Evolutionary conservation across 2,797 vertebrate genomes (phyloP).

Genomic region (Loris lydekkerianus): DNA sequence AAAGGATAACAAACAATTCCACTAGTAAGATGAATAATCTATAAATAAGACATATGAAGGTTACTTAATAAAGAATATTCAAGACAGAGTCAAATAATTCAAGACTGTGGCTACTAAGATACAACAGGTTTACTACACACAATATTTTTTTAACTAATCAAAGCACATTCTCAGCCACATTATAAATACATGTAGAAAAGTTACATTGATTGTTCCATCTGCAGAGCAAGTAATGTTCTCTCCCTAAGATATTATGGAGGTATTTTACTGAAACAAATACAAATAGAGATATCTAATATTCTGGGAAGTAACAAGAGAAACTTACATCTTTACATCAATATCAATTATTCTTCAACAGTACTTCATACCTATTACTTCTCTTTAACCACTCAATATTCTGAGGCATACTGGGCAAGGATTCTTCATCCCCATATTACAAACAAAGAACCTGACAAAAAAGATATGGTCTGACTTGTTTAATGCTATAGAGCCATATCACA

Average conservation of each 20-base stretch:
- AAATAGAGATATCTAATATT: neutral
- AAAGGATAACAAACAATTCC: neutral
- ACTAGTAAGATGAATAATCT: neutral
- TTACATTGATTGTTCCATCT: neutral
- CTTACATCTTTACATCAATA: neutral
- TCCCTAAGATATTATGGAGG: neutral
- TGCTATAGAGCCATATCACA: neutral
- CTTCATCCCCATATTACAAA: neutral
- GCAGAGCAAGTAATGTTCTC: neutral
- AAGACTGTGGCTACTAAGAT: neutral
- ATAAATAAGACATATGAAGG: neutral
- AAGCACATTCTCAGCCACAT: neutral
- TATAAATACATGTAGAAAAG: conserved; percentile 17
- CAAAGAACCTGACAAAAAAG: neutral
- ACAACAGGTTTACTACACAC: neutral
- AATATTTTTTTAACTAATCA: neutral
- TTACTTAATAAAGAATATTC: conserved; percentile 4
- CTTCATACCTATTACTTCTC: neutral
- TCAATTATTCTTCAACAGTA: neutral
- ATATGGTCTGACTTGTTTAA: conserved; percentile 4
- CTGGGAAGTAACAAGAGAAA: neutral
- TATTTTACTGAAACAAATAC: neutral
- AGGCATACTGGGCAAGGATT: neutral
- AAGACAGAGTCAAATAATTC: neutral
- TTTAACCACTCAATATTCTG: neutral